Conservation (phyloP, 2,113 vertebrate species). For the Leiothrix lutea region DNA sequence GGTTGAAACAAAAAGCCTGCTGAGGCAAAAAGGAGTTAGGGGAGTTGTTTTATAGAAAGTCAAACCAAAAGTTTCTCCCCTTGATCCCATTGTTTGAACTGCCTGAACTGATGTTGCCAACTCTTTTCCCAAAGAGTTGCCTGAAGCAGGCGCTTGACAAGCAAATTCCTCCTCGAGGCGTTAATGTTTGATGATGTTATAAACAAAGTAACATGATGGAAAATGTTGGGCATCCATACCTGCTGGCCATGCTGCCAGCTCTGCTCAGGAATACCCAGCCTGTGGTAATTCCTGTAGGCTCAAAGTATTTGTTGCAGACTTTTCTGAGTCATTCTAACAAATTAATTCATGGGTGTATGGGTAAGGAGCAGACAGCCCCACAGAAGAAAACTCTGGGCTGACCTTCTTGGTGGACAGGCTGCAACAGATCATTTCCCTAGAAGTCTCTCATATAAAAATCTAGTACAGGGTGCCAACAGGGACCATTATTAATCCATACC, state of each 20-base stretch:
- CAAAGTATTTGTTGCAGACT: not conserved
- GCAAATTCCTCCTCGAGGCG: not conserved
- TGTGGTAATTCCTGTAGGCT: not conserved
- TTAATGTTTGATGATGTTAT: not conserved
- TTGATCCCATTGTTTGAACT: not conserved
- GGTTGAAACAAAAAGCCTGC: not conserved
- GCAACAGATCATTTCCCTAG: not conserved
- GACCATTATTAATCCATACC: not conserved
- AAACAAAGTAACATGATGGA: not conserved
- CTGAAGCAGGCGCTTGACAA: not conserved
- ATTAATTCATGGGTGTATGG: not conserved
- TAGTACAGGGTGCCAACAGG: not conserved
- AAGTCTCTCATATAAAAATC: not conserved
- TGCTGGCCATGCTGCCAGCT: not conserved
- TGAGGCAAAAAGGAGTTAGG: not conserved
- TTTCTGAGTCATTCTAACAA: not conserved
- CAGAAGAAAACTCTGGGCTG: not conserved
- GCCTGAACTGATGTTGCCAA: not conserved
- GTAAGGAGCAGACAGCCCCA: not conserved
- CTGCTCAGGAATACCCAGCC: not conserved
- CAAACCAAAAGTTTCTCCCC: not conserved
- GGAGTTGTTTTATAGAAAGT: not conserved
- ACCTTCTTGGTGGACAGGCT: not conserved
- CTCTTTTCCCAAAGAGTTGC: not conserved
- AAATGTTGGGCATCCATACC: not conserved